Evolutionary conservation across 2,888 invertebrate species (phyloP).

Genomic region (Cylloceria caligata): DNA sequence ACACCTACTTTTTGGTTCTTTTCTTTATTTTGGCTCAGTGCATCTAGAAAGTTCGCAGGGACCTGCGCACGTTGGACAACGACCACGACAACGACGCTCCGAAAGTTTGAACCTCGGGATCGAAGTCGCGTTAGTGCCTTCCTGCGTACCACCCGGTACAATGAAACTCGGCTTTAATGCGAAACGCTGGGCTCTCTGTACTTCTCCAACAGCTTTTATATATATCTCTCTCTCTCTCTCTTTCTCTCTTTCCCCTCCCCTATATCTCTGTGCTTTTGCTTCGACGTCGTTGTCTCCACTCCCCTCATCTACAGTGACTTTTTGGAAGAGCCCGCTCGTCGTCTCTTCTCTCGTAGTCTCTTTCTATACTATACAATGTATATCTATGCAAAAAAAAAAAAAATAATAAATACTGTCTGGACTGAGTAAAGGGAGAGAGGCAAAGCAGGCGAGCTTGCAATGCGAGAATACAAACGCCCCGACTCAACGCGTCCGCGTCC

Average conservation of each 20-base stretch:
- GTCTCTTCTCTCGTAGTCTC: neutral
- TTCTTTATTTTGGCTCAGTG: slow-evolving; percentile 10
- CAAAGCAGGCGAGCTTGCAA: slow-evolving; percentile 20
- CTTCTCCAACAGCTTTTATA: neutral
- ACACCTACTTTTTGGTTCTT: slow-evolving; percentile 1
- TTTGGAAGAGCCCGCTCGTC: slow-evolving; percentile 11
- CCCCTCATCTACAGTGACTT: slow-evolving; percentile 35
- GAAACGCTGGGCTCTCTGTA: slow-evolving; percentile 45
- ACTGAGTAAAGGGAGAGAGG: neutral
- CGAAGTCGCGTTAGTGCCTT: slow-evolving; percentile 67
- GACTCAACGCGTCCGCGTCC: slow-evolving; percentile 50
- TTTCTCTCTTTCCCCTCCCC: neutral
- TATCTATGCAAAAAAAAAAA: slow-evolving; percentile 32
- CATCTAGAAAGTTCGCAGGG: neutral
- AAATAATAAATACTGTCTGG: neutral
- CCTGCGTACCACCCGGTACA: slow-evolving; percentile 62
- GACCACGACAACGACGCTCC: slow-evolving; percentile 9
- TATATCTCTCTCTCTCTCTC: slow-evolving; percentile 3
- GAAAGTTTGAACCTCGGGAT: slow-evolving; percentile 54
- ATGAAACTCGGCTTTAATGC: slow-evolving; percentile 68
- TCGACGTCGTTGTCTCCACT: slow-evolving; percentile 1
- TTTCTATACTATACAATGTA: neutral
- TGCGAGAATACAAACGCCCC: slow-evolving; percentile 55
- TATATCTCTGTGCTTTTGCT: too few relatives aligned
- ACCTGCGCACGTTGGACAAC: slow-evolving; percentile 1